Base-by-base conservation (phyloP, 2,113 vertebrate genomes). In the Dasyprocta punctata region DNA sequence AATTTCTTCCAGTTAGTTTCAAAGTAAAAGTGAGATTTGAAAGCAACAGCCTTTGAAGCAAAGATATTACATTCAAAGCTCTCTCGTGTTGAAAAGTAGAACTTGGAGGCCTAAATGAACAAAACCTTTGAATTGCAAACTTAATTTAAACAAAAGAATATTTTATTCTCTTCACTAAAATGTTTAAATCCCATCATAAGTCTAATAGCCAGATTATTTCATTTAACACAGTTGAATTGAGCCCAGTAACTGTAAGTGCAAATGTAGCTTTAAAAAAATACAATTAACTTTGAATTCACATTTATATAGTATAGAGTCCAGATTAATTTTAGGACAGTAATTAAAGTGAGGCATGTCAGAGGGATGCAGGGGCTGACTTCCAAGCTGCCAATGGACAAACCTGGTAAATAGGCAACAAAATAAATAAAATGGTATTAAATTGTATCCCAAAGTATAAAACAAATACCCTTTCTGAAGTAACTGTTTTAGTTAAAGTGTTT, bases 11-110 rank as follows among this genome's bases (percentile, higher is more conserved):
- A n/a, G 54, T 96, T 93, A 56, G 54, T 97, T 96, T 92, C 88
- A 96, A 96, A 98, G 90, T 92, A 94, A 87, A 97, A 96, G 87
- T 95, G 86, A 80, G 73, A 92, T 95, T 97, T 78, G 61, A 97
- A 97, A 95, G 90, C 75, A 96, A 95, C 97, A 84, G 49, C 16
- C 87, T 96, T 94, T 91, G 92, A 97, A 96, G 67, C 77, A 92
- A 94, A 92, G n/a, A 83, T 56, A 85, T 30, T 58, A 84, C 65
- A 36, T 87, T 96, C 63, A 90, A 95, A 65, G 86, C 60, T 71
- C 90, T 89, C 81, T 96, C 19, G 22, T 86, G 54, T 86, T 94
- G 86, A 91, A 97, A 96, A 56, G 36, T 85, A 56, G 75, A 91
- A 86, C 56, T 89, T 69, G 38, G 67, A 97, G 44, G 81, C 16